Evolutionary conservation across 2,113 vertebrate species (phyloP).

Genomic region (Myotis yumanensis): DNA sequence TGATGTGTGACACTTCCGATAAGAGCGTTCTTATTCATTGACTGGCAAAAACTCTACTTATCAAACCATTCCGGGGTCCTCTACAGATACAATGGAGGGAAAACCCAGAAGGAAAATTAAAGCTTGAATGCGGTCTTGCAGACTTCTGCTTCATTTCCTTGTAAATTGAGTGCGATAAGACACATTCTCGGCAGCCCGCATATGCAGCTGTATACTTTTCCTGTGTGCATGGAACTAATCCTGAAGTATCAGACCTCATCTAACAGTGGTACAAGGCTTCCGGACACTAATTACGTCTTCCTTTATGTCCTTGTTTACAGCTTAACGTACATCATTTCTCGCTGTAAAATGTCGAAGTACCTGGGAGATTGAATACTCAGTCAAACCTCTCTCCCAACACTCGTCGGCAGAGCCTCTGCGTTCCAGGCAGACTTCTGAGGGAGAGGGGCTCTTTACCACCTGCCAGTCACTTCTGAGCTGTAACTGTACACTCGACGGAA

Average conservation of each 20-base stretch:
- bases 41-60: conserved; percentile 72
- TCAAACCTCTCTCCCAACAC: conserved; percentile 1
- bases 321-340: conserved; percentile 71
- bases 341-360: conserved; percentile 64
- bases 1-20: not conserved
- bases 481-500: conserved; percentile 36
- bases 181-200: conserved; percentile 57
- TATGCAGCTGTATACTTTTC: conserved; percentile 58
- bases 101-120: conserved; percentile 77
- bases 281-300: conserved; percentile 75
- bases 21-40: conserved; percentile 64
- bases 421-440: conserved; percentile 36
- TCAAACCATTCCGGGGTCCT: conserved; percentile 56
- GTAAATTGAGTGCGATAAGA: conserved; percentile 80
- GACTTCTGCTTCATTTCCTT: conserved; percentile 81
- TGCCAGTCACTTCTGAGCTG: not conserved
- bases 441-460: conserved; percentile 50
- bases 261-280: conserved; percentile 60
- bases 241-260: conserved; percentile 66
- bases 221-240: conserved; percentile 72
- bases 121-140: conserved; percentile 71
- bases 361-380: conserved; percentile 57
- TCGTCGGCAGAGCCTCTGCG: not conserved
- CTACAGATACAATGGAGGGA: conserved; percentile 74
- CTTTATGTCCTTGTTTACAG: conserved; percentile 76